A percentile compares a stretch with the other conserved stretches of the same genome.
phyloP scores from a whole-genome alignment of 1,140 invertebrate genomes.

The Thaumetopoea pityocampa region DNA sequence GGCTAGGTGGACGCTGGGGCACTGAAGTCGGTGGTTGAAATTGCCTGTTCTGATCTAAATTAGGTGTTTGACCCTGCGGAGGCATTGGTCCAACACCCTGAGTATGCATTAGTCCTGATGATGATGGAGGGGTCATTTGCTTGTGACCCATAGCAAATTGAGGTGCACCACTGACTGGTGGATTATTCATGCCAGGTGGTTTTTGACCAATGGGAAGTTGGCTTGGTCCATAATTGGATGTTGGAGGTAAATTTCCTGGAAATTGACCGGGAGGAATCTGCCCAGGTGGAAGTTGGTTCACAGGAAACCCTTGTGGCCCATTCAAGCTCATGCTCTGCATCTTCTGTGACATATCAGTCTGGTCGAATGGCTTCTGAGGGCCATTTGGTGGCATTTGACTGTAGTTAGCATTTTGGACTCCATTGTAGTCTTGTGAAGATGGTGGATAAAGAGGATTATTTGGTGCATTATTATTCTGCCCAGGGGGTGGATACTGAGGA shows the following conservation, averaged over 20 bases:
- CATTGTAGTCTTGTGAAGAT: conserved; percentile 56
- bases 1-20: conserved; percentile 22
- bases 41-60: conserved; percentile 9
- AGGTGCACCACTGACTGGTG: conserved; percentile 33
- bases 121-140: conserved; percentile 37
- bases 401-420: conserved; percentile 62
- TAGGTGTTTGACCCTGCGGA: conserved; percentile 26
- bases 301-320: conserved; percentile 41
- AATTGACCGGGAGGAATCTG: conserved; percentile 50
- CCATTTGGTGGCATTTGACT: conserved; percentile 49
- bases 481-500: conserved; percentile 64
- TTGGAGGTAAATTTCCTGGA: conserved; percentile 36
- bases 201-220: conserved; percentile 43
- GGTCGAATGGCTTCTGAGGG: conserved; percentile 38
- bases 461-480: conserved; percentile 67
- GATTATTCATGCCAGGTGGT: conserved; percentile 40
- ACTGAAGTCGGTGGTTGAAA: conserved; percentile 13
- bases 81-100: conserved; percentile 35
- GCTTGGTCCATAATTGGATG: conserved; percentile 36
- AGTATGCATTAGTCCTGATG: conserved; percentile 25
- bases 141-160: conserved; percentile 41
- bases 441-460: conserved; percentile 52
- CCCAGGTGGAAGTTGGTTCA: conserved; percentile 55
- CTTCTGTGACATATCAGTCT: conserved; percentile 58
- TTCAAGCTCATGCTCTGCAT: conserved; percentile 67